Percentiles rank a stretch among this genome's conserved stretches.
phyloP scores from a whole-genome alignment of 2,797 vertebrate species.

The Apogon hyalosoma region DNA sequence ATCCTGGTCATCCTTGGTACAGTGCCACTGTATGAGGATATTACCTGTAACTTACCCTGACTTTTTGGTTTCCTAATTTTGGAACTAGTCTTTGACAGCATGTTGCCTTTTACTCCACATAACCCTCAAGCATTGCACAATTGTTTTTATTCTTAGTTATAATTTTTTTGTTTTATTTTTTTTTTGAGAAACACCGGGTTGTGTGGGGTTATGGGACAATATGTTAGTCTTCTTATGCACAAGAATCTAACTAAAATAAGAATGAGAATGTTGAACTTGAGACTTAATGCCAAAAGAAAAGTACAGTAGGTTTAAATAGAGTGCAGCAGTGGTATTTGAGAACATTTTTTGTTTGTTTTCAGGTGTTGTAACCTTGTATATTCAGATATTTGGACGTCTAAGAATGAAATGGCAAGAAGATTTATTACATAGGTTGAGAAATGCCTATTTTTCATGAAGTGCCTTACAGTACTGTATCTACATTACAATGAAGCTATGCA shows the following conservation, averaged over 20 bases:
- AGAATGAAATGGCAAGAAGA: slow-evolving; percentile 76
- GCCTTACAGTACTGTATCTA: slow-evolving; percentile 92
- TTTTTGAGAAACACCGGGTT: slow-evolving; percentile 80
- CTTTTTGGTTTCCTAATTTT: slow-evolving; percentile 60
- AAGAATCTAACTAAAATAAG: slow-evolving; percentile 65
- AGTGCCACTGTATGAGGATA: slow-evolving; percentile 58
- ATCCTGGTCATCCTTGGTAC: slow-evolving; percentile 52
- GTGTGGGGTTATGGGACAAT: slow-evolving; percentile 78
- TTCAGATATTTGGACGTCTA: slow-evolving; percentile 68
- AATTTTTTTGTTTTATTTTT: slow-evolving; percentile 39
- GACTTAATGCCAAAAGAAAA: slow-evolving; percentile 85
- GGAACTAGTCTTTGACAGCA: slow-evolving; percentile 74
- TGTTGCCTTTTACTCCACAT: slow-evolving; percentile 85
- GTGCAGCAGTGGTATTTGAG: slow-evolving; percentile 65
- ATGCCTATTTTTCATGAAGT: slow-evolving; percentile 89
- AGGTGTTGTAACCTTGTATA: slow-evolving; percentile 74
- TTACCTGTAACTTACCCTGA: slow-evolving; percentile 57
- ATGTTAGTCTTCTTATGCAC: slow-evolving; percentile 84
- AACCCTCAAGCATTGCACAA: slow-evolving; percentile 85
- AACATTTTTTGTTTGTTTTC: slow-evolving; percentile 44
- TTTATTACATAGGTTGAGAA: slow-evolving; percentile 85
- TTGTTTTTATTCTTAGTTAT: slow-evolving; percentile 30
- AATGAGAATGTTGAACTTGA: slow-evolving; percentile 78
- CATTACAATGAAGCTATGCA: slow-evolving; percentile 98
- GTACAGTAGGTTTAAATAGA: slow-evolving; percentile 65